A percentile compares a stretch with the other conserved stretches of the same genome.
Evolutionary conservation across 2,797 vertebrate species (phyloP).

Genomic region (Balearica regulorum): DNA sequence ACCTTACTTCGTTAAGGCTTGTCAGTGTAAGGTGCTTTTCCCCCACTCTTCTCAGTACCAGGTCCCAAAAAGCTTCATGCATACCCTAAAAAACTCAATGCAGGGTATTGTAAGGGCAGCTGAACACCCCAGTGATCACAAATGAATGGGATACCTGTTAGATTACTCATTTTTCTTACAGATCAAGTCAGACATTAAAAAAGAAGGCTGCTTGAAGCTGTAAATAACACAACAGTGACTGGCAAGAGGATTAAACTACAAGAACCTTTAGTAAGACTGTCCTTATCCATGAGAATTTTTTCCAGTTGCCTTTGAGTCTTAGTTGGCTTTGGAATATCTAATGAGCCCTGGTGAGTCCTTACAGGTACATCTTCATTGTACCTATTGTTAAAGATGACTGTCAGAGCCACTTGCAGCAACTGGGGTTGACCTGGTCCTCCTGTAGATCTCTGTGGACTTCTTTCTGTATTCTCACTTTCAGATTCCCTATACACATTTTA

Average conservation of each 20-base stretch:
- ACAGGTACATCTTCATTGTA: neutral
- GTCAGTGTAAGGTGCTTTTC: neutral
- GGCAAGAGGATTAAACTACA: neutral
- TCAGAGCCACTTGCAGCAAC: neutral
- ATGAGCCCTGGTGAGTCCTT: neutral
- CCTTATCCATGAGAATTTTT: neutral
- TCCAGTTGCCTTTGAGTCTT: neutral
- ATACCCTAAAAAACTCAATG: neutral
- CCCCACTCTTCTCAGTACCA: neutral
- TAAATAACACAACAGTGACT: accelerated
- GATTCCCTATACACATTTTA: neutral
- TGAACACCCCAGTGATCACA: neutral
- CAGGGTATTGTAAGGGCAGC: neutral
- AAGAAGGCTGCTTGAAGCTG: neutral
- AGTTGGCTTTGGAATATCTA: neutral
- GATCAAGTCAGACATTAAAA: neutral
- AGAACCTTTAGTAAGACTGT: neutral
- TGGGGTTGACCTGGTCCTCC: neutral
- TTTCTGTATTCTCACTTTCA: neutral
- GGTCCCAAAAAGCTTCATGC: neutral
- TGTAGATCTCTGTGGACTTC: accelerated
- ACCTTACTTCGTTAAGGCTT: neutral
- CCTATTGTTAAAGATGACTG: neutral
- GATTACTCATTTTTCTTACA: neutral
- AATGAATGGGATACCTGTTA: neutral